These are phyloP conservation scores for Hermetia illucens DNA, from an alignment of 1,140 invertebrate genomes.

Conservation along the genomic window DNA sequence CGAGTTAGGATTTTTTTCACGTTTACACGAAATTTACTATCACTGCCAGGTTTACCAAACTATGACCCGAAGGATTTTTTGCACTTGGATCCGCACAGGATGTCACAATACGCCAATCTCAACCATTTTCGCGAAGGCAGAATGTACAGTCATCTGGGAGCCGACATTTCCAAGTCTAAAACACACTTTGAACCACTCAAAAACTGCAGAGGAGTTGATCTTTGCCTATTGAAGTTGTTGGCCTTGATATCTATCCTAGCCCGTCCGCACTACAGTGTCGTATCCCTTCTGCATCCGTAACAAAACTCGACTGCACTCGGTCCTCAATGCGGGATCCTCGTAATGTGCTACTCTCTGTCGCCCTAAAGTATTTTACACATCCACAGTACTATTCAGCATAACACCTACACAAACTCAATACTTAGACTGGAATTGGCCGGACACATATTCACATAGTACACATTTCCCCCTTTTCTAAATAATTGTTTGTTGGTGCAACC, in stretches of 20 bases:
- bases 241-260: too few relatives aligned
- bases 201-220: background rate
- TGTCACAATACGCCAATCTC: background rate
- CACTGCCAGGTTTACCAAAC: background rate
- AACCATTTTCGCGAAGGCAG: background rate
- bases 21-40: too few relatives aligned
- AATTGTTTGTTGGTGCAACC: too few relatives aligned
- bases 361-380: too few relatives aligned
- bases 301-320: slow-evolving; percentile 6
- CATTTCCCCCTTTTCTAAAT: too few relatives aligned
- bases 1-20: too few relatives aligned
- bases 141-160: background rate
- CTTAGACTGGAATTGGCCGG: too few relatives aligned
- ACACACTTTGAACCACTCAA: background rate
- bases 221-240: too few relatives aligned
- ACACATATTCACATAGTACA: too few relatives aligned
- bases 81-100: background rate
- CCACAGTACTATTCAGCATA: too few relatives aligned
- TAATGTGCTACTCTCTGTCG: too few relatives aligned
- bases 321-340: slow-evolving; percentile 2
- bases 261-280: background rate
- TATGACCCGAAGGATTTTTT: background rate
- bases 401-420: too few relatives aligned
- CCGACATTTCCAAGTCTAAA: background rate
- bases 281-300: slow-evolving; percentile 3